phyloP scores from a whole-genome alignment of 1,140 invertebrate species.

The Sycophaga agraensis region DNA sequence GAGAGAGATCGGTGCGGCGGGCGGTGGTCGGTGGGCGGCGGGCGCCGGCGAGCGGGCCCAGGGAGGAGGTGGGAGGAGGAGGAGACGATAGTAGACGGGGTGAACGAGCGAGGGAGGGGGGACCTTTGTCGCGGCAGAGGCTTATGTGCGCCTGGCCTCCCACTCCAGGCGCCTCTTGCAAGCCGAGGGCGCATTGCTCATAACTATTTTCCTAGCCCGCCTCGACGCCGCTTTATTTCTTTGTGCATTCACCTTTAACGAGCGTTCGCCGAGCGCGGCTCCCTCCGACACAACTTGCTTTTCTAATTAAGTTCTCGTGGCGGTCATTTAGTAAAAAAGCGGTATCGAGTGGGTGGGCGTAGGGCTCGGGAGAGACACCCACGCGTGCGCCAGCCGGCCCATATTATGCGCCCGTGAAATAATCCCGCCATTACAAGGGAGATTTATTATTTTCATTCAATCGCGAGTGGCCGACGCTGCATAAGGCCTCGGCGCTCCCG shows the following conservation, averaged over 20 bases:
- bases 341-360: no score
- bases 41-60: neutral
- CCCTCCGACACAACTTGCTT: neutral
- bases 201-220: neutral
- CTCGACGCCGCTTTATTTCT: neutral
- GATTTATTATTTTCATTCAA: no score
- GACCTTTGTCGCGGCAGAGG: slow-evolving; percentile 11
- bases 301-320: neutral
- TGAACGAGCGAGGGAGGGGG: neutral
- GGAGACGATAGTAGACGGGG: no score
- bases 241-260: neutral
- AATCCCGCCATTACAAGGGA: no score
- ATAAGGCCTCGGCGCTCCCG: no score
- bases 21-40: neutral
- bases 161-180: neutral
- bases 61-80: no score
- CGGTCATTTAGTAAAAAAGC: neutral
- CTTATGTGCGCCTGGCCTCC: no score
- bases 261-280: neutral
- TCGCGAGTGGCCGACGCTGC: no score
- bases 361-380: no score
- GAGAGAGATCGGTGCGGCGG: no score
- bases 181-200: neutral
- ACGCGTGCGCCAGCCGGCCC: no score
- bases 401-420: no score